These are phyloP conservation scores for Thelaira solivaga DNA, from an alignment of 2,888 invertebrate species.

Conservation along the genomic window DNA sequence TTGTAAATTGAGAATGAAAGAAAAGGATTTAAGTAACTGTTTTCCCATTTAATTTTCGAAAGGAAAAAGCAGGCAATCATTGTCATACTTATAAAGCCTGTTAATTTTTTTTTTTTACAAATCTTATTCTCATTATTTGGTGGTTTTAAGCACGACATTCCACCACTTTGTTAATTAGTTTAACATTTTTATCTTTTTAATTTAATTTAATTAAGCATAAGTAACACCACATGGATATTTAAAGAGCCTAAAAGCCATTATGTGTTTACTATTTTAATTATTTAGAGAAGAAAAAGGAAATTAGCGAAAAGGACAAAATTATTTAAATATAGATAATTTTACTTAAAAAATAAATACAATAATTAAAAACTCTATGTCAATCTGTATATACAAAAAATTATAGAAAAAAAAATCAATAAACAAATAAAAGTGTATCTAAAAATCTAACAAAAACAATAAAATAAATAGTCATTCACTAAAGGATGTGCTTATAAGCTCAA, in stretches of 20 bases:
- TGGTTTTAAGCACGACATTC: constrained; percentile 36
- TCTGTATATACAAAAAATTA: constrained; percentile 55
- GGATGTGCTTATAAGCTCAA: too few relatives aligned
- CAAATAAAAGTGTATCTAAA: constrained; percentile 17
- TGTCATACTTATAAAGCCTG: not conserved
- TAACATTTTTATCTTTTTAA: constrained; percentile 35
- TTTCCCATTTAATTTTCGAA: not conserved
- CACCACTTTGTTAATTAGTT: constrained; percentile 55
- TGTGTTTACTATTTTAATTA: constrained; percentile 23
- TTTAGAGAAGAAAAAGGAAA: constrained; percentile 8
- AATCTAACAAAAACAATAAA: not conserved
- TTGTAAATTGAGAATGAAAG: too few relatives aligned
- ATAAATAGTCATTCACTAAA: too few relatives aligned
- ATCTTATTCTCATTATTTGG: constrained; percentile 26
- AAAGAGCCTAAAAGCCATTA: not conserved
- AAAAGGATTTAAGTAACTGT: not conserved
- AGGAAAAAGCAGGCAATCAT: not conserved
- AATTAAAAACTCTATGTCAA: constrained; percentile 35
- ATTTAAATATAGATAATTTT: too few relatives aligned
- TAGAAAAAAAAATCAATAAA: constrained; percentile 28
- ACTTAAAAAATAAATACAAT: constrained; percentile 4
- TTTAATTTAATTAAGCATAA: constrained; percentile 49
- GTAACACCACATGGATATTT: too few relatives aligned
- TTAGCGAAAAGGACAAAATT: constrained; percentile 7
- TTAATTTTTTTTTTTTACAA: not conserved